Base-by-base conservation (phyloP, 2,888 invertebrate species). In the Rhyacophila evoluta region DNA sequence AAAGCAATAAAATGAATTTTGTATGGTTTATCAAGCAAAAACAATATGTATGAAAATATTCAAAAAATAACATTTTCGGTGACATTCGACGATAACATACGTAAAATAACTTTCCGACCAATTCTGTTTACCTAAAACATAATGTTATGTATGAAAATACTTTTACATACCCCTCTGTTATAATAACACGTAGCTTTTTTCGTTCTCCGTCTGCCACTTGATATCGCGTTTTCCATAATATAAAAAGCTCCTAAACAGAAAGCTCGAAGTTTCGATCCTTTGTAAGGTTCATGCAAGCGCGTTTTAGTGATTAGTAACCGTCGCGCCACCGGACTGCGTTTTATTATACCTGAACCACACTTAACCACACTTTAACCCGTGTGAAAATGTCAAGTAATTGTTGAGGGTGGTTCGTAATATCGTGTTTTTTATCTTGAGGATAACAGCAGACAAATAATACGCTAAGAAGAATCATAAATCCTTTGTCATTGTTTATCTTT, bases 161-260 rank as follows among this genome's bases (percentile, higher is more conserved):
- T 55, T 55, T 55, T 55, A 55, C 19, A 55, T 8, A 10, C 25
- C 55, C 55, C 55, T 55, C 55, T 25, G 55, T 55, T 55, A 55
- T 55, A 55, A 55, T 55, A 55, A 55, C 55, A 55, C 55, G 19
- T 55, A 25, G 55, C 55, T 55, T 55, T 55, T 19, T 55, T 55
- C 19, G 19, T 19, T 55, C 55, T 19, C 55, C 12, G 55, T 55
- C 19, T 19, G 55, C 25, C 55, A 55, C 55, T 55, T 55, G 55
- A 55, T 55, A 55, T 55, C 55, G 55, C 55, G 55, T 55, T 55
- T 55, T 55, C 55, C 55, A 25, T 55, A 55, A 25, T 55, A 55
- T 55, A 55, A 55, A 41, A 55, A 55, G 55, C 55, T 19, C 8
- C 2, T 25, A 19, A 55, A 55, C 15, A 55, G 55, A 55, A 55